Percentiles rank a stretch among this genome's conserved stretches.
Conservation (phyloP, 2,888 invertebrate species). For the Lymantria monacha region DNA sequence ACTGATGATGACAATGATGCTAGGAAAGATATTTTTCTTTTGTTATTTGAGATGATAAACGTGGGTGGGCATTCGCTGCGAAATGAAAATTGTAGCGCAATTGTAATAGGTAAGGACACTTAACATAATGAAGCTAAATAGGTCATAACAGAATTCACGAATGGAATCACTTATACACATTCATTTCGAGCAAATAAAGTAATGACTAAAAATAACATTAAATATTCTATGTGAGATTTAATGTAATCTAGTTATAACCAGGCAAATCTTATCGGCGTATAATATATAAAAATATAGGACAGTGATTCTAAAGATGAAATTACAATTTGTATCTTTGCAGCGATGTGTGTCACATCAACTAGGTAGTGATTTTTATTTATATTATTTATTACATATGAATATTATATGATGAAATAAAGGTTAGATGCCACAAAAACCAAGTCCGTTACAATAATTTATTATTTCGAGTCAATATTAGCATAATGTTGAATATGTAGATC, state of each 20-base stretch:
- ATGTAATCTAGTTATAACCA: no score
- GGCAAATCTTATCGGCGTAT: no score
- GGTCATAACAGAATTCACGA: slow-evolving; percentile 50
- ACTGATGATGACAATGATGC: slow-evolving; percentile 63
- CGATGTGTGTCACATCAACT: no score
- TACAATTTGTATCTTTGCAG: no score
- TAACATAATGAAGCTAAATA: slow-evolving; percentile 53
- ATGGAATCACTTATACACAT: slow-evolving; percentile 33
- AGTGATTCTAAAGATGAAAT: no score
- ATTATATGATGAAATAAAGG: no score
- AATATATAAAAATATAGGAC: no score
- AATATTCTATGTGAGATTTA: no score
- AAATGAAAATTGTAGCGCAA: slow-evolving; percentile 62
- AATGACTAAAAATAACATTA: no score
- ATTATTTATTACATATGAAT: no score
- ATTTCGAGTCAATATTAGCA: slow-evolving; percentile 11
- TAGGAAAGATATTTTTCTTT: slow-evolving; percentile 77
- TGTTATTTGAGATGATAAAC: slow-evolving; percentile 74
- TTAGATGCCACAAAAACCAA: no score
- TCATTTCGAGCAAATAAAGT: slow-evolving; percentile 22
- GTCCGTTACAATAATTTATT: background rate
- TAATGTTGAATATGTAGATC: slow-evolving; percentile 23
- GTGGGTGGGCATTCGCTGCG: slow-evolving; percentile 60
- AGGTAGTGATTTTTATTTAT: no score
- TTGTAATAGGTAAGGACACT: slow-evolving; percentile 53